Evolutionary conservation across 1,140 invertebrate species (phyloP).

Genomic region (Gryon sp.): DNA sequence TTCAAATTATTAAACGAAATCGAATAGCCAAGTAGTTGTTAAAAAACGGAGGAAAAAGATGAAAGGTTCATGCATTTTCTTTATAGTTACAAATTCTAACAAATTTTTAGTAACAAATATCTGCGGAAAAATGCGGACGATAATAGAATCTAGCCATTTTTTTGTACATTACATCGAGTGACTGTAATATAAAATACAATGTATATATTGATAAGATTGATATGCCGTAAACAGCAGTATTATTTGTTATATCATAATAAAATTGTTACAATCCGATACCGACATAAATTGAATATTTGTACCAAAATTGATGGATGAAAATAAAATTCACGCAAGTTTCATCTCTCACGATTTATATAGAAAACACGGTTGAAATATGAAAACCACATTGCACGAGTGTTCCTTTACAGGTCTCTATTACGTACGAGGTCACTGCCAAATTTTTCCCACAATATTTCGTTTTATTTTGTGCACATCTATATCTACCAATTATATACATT

Average conservation of each 20-base stretch:
- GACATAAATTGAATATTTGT: conserved; percentile 21
- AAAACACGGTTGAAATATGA: conserved; percentile 39
- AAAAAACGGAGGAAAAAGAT: no score
- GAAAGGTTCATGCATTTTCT: no score
- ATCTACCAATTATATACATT: conserved; percentile 31
- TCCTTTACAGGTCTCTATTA: conserved; percentile 8
- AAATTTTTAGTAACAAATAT: no score
- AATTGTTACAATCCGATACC: conserved; percentile 10
- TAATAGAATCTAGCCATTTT: conserved; percentile 12
- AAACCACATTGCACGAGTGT: conserved; percentile 22
- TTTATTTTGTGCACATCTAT: neutral
- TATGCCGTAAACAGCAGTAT: conserved; percentile 11
- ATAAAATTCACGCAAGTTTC: conserved; percentile 32
- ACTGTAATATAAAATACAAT: no score
- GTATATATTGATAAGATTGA: neutral
- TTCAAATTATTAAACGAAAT: conserved; percentile 39
- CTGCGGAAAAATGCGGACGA: conserved; percentile 17
- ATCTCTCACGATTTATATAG: conserved; percentile 27
- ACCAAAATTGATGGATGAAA: conserved; percentile 20
- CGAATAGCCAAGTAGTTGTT: no score
- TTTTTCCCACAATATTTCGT: conserved; percentile 18
- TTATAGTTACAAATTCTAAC: no score
- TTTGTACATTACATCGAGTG: conserved; percentile 1
- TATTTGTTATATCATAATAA: conserved; percentile 17
- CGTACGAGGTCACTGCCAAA: conserved; percentile 23